Evolutionary conservation across 2,113 vertebrate genomes (phyloP), one percentile per base, ranked within the genome.

Genomic region (Dasyurus viverrinus): DNA sequence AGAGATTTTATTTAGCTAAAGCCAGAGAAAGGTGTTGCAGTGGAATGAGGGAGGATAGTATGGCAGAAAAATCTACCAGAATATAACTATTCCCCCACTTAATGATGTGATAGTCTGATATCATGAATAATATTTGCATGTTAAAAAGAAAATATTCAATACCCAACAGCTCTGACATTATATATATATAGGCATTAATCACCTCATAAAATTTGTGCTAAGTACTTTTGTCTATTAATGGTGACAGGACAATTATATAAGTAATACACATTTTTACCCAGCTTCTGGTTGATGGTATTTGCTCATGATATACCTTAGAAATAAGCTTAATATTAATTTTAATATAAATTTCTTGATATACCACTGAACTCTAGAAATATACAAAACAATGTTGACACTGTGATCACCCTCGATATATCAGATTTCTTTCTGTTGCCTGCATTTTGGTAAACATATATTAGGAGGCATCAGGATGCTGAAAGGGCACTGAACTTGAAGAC

Each of bases 131-230:
- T 9, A 94, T 24, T 22, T 52, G 53, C 60, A 94, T 95, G 12
- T 90, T 95, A 89, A 90, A 50, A 84, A 93, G 95, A 92, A 95
- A 93, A 90, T 93, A 55, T 92, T 91, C 52, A 95, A 93, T 91
- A 93, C 91, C 47, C 95, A 96, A 95, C 96, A 93, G 11, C 92
- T 68, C 14, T 94, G 91, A 94, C 60, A 46, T 97, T 96, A 76
- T 19, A 94, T 48, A 90, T 1, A 94, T 48, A 48, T 48, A 48
- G 2, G 7, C 46, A 4, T 55, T 96, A 60, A 68, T 96, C 93
- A 89, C 19, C 94, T 57, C 89, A 36, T 46, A 94, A 48, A 46
- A 92, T 30, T 91, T 95, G 9, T 95, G 94, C 54, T 93, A 89
- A 84, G 10, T n/a, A 92, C 16, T 68, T 91, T 95, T 93, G 92